Percentiles rank a stretch among this genome's conserved stretches.
Conservation (phyloP, 2,797 vertebrate species). For the Lophotriccus pileatus region DNA sequence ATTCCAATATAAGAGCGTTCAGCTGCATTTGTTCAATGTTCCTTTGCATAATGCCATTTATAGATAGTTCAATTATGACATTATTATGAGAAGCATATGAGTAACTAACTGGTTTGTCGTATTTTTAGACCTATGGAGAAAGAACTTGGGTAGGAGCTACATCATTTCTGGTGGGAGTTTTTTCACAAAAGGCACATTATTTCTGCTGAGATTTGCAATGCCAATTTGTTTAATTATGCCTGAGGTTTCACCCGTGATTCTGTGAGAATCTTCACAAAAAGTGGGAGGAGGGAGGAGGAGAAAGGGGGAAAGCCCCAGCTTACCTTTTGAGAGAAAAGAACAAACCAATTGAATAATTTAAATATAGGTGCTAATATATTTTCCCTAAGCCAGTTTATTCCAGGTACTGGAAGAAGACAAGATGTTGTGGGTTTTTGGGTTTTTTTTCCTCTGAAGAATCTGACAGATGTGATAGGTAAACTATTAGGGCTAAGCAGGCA, state of each 20-base stretch:
- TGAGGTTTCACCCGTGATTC: conserved; percentile 47
- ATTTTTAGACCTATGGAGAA: conserved; percentile 78
- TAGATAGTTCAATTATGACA: conserved; percentile 77
- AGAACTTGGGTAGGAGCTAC: conserved; percentile 68
- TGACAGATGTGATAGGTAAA: conserved; percentile 64
- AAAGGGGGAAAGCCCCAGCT: conserved; percentile 29
- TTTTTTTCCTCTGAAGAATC: conserved; percentile 14
- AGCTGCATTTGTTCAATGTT: conserved; percentile 73
- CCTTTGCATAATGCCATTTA: conserved; percentile 76
- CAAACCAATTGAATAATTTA: conserved; percentile 33
- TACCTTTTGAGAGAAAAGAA: conserved; percentile 28
- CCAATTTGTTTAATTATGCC: conserved; percentile 66
- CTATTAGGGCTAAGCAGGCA: conserved; percentile 5
- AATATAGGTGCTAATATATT: conserved; percentile 19
- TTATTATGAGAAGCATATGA: conserved; percentile 74
- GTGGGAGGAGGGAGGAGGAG: background rate
- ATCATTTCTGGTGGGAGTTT: conserved; percentile 61
- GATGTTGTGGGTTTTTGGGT: background rate
- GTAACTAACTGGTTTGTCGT: conserved; percentile 70
- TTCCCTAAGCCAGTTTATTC: background rate
- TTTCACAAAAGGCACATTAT: conserved; percentile 60
- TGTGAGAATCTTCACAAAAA: conserved; percentile 37
- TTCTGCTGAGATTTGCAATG: conserved; percentile 47
- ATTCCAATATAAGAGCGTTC: conserved; percentile 73
- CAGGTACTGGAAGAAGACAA: background rate